These are phyloP conservation scores for Nebria ingens DNA, from an alignment of 1,140 invertebrate genomes.

Conservation along the genomic window DNA sequence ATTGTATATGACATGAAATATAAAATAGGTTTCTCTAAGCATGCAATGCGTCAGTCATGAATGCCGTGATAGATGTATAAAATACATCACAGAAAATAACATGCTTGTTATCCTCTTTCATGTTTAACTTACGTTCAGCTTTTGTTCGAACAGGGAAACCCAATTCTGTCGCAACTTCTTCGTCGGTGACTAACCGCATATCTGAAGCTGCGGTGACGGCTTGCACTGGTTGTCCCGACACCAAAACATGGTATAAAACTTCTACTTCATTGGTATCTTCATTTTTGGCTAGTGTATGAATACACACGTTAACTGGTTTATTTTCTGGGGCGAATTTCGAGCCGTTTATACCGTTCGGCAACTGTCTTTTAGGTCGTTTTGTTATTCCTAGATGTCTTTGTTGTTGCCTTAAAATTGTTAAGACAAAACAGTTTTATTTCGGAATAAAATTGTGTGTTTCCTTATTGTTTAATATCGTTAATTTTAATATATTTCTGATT, in stretches of 20 bases:
- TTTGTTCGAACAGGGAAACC: slow-evolving; percentile 65
- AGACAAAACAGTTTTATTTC: not conserved
- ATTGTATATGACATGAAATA: no score
- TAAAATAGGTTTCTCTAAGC: no score
- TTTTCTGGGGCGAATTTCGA: slow-evolving; percentile 13
- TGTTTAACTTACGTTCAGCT: slow-evolving; percentile 73
- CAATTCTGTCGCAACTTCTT: slow-evolving; percentile 60
- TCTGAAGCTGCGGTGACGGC: slow-evolving; percentile 66
- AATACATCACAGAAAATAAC: no score
- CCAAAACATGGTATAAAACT: slow-evolving; percentile 67
- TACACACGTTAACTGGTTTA: slow-evolving; percentile 35
- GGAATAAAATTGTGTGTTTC: not conserved
- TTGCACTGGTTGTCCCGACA: slow-evolving; percentile 62
- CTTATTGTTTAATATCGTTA: no score
- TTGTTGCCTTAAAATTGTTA: slow-evolving; percentile 48
- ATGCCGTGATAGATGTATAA: no score
- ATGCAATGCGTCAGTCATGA: no score
- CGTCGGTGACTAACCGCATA: slow-evolving; percentile 61
- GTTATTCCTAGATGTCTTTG: slow-evolving; percentile 54
- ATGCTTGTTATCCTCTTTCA: no score
- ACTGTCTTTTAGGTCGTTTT: slow-evolving; percentile 22
- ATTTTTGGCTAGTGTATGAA: slow-evolving; percentile 35
- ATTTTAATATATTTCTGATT: no score
- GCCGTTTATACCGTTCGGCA: slow-evolving; percentile 5
- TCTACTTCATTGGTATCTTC: slow-evolving; percentile 35